These are phyloP conservation scores for Entosphenus tridentatus DNA, from an alignment of 2,113 vertebrate genomes.

Conservation along the genomic window DNA sequence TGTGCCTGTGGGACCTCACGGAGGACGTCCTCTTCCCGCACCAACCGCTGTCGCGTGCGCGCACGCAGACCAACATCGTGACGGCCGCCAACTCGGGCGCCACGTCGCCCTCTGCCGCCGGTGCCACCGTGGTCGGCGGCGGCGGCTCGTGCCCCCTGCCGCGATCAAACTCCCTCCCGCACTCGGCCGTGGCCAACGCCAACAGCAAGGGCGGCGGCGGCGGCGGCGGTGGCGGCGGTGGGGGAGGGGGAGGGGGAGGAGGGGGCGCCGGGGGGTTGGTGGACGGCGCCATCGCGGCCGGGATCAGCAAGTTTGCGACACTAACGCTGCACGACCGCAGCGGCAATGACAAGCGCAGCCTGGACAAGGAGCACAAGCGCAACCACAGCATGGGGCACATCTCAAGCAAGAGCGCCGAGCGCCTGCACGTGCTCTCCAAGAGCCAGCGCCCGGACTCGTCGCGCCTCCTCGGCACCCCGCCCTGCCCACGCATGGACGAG, in stretches of 20 bases:
- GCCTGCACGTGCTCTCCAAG: conserved; percentile 65
- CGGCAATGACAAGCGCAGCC: conserved; percentile 34
- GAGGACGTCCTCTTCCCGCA: conserved; percentile 96
- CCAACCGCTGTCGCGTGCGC: conserved; percentile 72
- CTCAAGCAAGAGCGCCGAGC: conserved; percentile 98
- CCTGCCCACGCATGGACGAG: conserved; percentile 93
- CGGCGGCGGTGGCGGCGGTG: background rate
- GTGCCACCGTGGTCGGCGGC: conserved; percentile 34
- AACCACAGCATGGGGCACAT: conserved; percentile 99
- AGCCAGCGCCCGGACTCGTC: conserved; percentile 48
- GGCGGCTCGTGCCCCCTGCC: conserved; percentile 56
- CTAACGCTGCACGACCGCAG: conserved; percentile 68
- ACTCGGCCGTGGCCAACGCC: conserved; percentile 47
- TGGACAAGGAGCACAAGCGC: conserved; percentile 94
- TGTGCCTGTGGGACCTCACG: conserved; percentile 94
- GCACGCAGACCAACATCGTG: conserved; percentile 98
- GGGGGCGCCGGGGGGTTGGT: conserved; percentile 18
- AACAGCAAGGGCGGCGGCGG: conserved; percentile 49
- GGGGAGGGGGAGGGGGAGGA: background rate
- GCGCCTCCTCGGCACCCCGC: conserved; percentile 71
- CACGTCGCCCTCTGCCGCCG: conserved; percentile 44
- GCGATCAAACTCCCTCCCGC: conserved; percentile 88
- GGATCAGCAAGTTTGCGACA: conserved; percentile 87
- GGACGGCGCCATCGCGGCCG: conserved; percentile 57
- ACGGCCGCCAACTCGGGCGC: conserved; percentile 22